Base-by-base conservation (phyloP, 1,140 invertebrate species). In the Lordiphosa stackelbergi region DNA sequence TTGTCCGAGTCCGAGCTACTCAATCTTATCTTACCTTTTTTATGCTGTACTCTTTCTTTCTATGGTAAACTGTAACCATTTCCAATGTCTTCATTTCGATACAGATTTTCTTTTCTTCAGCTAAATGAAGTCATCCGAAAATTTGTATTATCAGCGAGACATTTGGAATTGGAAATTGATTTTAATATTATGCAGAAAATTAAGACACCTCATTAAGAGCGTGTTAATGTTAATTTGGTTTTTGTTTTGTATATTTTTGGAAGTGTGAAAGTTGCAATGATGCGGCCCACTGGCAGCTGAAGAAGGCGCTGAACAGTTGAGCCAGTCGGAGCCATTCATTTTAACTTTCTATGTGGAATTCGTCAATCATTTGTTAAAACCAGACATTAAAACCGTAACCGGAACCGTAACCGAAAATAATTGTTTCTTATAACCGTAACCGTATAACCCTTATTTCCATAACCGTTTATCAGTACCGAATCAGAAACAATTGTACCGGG, bases 181-280 rank as follows among this genome's bases (percentile, higher is more conserved):
- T 53, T 49, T 51, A 79, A 74, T 58, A 61, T 71, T 81, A 71
- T 79, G 42, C 63, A 35, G 58, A 64, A 64, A 75, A 61, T 59
- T 75, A 83, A 69, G 53, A 83, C 75, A 83, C 75, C 68, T 81
- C 77, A 81, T 83, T 81, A 81, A 60, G 49, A 43, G 53, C 31
- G 71, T 75, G 75, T 83, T 83, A 81, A 83, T 81, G 55, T 47
- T 69, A 31, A 53, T 51, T 41, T 53, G 49, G 38, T 38, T 46
- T 41, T 47, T 65, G 55, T 56, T 35, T 47, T 11, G 38, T 13
- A 22, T 8, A 31, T 31, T 31, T 31, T 24, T 19, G 28, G 49
- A 59, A 54, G 70, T 66, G 74, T 79, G 74, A 79, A 79, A 81
- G 70, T 68, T 71, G 75, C 70, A 81, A 58, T 43, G 54, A 16